Evolutionary conservation across 2,888 invertebrate species (phyloP), one percentile per base, ranked within the genome.

Genomic region (Microplitis manilae): DNA sequence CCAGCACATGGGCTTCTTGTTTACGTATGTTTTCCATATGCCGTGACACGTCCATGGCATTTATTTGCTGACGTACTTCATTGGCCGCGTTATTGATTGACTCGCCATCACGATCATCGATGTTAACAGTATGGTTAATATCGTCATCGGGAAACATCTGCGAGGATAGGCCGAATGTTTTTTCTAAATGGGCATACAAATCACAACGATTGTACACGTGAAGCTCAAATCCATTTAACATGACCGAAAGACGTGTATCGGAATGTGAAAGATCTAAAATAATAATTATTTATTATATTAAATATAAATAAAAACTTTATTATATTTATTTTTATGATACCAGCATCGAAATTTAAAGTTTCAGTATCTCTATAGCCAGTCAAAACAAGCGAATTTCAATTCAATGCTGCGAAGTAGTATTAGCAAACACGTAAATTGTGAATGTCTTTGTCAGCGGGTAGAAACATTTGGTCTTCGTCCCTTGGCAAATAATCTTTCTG

Each of bases 151-250:
- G 93, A 85, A 96, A 94, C 86, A 97, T 94, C 77, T 94, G 93
- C 0, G 96, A 92, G 73, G 95, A 95, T 39, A 98, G 91, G 67
- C 96, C 97, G 91, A 98, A 98, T 9, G 94, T 92, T 90, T 95
- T 95, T 90, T 98, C 98, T 77, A 98, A 92, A 88, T 94, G 93
- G 83, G 95, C 94, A 91, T 98, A 98, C 15, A 97, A 90, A 81
- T 95, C 93, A 76, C 97, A 96, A 81, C 98, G 93, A 91, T 99
- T 99, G 91, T 98, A 99, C 69, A 97, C 94, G 90, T 99, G 98
- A 79, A 98, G 90, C 90, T 99, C 98, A 86, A 97, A 96, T 1
- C 98, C 98, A 90, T 98, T 98, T 78, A 98, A 90, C 92, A 97
- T 95, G 70, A 97, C 94, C 38, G 97, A 97, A 60, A 98, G 92